phyloP scores from a whole-genome alignment of 2,113 vertebrate genomes.

The Dipodomys stephensi region DNA sequence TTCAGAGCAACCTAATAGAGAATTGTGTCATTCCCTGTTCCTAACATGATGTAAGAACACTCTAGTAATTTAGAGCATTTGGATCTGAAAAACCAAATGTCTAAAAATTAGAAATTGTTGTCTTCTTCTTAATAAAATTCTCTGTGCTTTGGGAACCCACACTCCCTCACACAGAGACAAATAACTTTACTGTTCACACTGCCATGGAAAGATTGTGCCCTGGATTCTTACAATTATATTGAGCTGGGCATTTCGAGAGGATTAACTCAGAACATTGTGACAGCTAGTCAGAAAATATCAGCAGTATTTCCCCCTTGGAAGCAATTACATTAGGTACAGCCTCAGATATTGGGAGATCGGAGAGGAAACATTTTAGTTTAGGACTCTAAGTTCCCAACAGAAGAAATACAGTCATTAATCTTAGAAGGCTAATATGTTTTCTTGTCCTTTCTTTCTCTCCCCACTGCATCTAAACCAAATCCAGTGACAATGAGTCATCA shows the following conservation, averaged over 20 bases:
- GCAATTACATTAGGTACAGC: slow-evolving; percentile 64
- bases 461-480: slow-evolving; percentile 32
- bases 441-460: slow-evolving; percentile 47
- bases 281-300: slow-evolving; percentile 63
- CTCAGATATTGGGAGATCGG: slow-evolving; percentile 62
- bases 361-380: slow-evolving; percentile 58
- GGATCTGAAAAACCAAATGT: slow-evolving; percentile 33
- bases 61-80: slow-evolving; percentile 16
- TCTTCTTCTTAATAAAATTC: slow-evolving; percentile 61
- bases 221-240: slow-evolving; percentile 66
- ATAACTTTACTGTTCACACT: slow-evolving; percentile 47
- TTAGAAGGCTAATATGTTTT: slow-evolving; percentile 56
- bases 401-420: slow-evolving; percentile 68
- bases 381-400: slow-evolving; percentile 14
- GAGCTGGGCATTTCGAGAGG: slow-evolving; percentile 27
- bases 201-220: slow-evolving; percentile 11
- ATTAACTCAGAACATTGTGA: slow-evolving; percentile 63
- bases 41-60: neutral
- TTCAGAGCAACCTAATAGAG: slow-evolving; percentile 1
- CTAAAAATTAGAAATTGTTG: slow-evolving; percentile 48
- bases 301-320: slow-evolving; percentile 61
- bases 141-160: slow-evolving; percentile 46
- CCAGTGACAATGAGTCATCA: slow-evolving; percentile 19
- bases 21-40: neutral
- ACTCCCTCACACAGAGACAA: slow-evolving; percentile 45